phyloP scores from a whole-genome alignment of 2,113 vertebrate genomes.

The Struthio camelus region DNA sequence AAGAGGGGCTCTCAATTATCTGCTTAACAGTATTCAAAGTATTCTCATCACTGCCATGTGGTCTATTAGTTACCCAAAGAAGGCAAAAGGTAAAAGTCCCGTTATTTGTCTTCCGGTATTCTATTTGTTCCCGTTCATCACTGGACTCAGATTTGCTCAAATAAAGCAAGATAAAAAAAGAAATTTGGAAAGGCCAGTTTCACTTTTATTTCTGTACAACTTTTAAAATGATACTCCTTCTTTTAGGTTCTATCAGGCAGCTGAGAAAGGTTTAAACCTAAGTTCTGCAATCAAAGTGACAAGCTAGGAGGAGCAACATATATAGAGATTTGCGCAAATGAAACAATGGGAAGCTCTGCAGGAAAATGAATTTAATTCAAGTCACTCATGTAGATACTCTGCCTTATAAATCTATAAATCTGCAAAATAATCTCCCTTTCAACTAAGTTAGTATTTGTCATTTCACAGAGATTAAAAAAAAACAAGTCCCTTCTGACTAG shows the following conservation, averaged over 20 bases:
- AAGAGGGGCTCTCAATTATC: not conserved
- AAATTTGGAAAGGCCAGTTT: not conserved
- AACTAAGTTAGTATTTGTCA: slow-evolving; percentile 53
- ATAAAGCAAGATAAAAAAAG: not conserved
- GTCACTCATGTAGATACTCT: slow-evolving; percentile 48
- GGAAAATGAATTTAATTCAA: slow-evolving; percentile 66
- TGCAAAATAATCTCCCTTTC: slow-evolving; percentile 55
- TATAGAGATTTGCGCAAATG: slow-evolving; percentile 25
- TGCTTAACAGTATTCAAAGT: not conserved
- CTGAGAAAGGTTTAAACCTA: slow-evolving; percentile 22
- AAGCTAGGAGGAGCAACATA: slow-evolving; percentile 27
- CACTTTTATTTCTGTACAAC: not conserved
- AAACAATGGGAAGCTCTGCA: slow-evolving; percentile 40
- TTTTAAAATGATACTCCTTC: not conserved
- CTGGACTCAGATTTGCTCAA: not conserved
- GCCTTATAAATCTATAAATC: slow-evolving; percentile 46
- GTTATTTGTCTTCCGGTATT: not conserved
- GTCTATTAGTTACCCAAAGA: not conserved
- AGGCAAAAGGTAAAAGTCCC: not conserved
- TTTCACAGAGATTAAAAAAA: slow-evolving; percentile 38
- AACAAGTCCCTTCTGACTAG: not conserved
- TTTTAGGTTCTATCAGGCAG: not conserved
- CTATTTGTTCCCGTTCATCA: not conserved
- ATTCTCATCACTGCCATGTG: not conserved
- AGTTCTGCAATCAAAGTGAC: not conserved